Conservation (phyloP, 2,113 vertebrate genomes). For the Ammospiza nelsoni region DNA sequence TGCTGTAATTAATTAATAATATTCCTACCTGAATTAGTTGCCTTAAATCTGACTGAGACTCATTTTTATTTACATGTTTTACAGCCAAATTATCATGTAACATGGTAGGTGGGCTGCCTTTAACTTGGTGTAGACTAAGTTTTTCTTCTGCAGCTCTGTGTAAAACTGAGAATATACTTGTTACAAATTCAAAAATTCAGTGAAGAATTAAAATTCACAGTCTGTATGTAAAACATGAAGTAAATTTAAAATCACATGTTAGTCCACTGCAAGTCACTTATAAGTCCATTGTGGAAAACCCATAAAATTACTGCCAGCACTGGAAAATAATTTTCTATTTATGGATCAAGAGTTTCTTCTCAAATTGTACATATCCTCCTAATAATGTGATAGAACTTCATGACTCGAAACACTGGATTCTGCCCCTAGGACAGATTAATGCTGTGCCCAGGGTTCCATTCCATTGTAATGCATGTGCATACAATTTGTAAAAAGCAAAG, state of each 20-base stretch:
- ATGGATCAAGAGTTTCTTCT: neutral
- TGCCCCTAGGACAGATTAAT: accelerated
- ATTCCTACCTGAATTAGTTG: neutral
- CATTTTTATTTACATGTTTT: neutral
- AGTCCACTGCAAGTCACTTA: neutral
- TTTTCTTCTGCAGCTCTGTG: neutral
- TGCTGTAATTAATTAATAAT: neutral
- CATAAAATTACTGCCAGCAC: neutral
- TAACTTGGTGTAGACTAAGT: neutral
- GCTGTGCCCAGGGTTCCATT: neutral
- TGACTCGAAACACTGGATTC: accelerated
- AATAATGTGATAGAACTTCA: neutral
- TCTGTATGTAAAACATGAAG: neutral
- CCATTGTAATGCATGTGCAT: accelerated
- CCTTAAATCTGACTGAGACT: neutral
- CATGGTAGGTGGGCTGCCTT: neutral
- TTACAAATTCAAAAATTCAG: neutral
- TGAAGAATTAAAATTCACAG: neutral
- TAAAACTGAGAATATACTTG: neutral
- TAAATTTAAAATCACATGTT: neutral
- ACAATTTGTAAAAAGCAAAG: neutral
- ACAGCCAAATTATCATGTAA: neutral
- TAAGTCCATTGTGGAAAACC: neutral
- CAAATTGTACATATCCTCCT: neutral
- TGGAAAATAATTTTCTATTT: neutral